Base-by-base conservation (phyloP, 2,888 invertebrate species). In the Busseola fusca region DNA sequence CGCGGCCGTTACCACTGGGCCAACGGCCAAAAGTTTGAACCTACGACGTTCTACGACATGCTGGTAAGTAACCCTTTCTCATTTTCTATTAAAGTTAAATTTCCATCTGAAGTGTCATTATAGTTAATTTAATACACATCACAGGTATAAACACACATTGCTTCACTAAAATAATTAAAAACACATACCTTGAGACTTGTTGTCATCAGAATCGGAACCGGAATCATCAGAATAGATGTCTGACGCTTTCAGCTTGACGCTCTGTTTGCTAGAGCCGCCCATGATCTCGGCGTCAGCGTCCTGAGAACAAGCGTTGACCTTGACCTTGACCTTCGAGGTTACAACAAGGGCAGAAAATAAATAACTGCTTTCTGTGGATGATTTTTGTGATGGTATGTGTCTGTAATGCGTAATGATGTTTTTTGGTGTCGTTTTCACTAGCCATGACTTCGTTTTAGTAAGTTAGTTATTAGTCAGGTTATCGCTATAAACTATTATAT, bases 161-260 rank as follows among this genome's bases (percentile, higher is more conserved):
- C 30, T 54, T 18, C 30, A 12, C 21, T 30, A 21, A 56, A 34
- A 56, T 30, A 5, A 30, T 21, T 30, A 34, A 34, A 12, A 54
- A 34, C 16, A 54, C 30, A 74, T 30, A 94, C 94, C 94, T 84
- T 89, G 89, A 1, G 95, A 95, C 67, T 95, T 95, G 45, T 96
- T 94, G 86, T 97, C 97, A 48, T 97, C 97, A 37, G 97, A 97
- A 72, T 97, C 97, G 6, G 97, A 97, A 0, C 97, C 97, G 12
- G 97, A 97, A 85, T 98, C 98, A 86, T 98, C 98, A 0, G 99
- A 99, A 92, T 99, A 99, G 72, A 99, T 98, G 89, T 99, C 99
- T 0, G 99, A 99, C 0, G 99, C 98, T 90, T 99, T 99, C 84
- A 96, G 77, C 88, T 99, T 99, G 16, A 97, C 96, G 54, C 97